Conservation (phyloP, 2,113 vertebrate genomes). For the Okapia johnstoni region DNA sequence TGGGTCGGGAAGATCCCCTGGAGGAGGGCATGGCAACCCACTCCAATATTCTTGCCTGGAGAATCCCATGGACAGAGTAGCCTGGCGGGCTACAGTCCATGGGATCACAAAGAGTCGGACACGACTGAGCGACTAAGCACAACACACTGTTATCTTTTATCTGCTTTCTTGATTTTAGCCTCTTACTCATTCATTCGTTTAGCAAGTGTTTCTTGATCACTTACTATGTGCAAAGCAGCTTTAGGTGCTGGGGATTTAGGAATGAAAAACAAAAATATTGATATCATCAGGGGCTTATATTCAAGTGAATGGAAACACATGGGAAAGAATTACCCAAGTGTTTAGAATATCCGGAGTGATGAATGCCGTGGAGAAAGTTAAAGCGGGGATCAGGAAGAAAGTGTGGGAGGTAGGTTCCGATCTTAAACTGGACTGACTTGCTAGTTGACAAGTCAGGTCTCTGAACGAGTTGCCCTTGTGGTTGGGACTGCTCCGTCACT, state of each 20-base stretch:
- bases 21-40: not conserved
- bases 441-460: not conserved
- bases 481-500: not conserved
- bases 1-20: not conserved
- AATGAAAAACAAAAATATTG: not conserved
- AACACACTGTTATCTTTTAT: not conserved
- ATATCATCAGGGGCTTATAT: not conserved
- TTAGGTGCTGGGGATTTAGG: not conserved
- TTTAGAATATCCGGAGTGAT: not conserved
- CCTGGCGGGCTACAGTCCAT: not conserved
- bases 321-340: fast-evolving
- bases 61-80: not conserved
- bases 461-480: too few relatives aligned
- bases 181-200: not conserved
- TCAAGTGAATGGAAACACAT: not conserved
- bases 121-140: not conserved
- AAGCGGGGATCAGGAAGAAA: not conserved
- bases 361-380: not conserved
- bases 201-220: not conserved
- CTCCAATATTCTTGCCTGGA: not conserved
- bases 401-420: too few relatives aligned
- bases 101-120: not conserved
- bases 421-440: not conserved
- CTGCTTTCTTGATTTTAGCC: not conserved
- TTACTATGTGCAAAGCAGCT: not conserved